Base-by-base conservation (phyloP, 2,888 invertebrate genomes). In the Mythimna loreyi region DNA sequence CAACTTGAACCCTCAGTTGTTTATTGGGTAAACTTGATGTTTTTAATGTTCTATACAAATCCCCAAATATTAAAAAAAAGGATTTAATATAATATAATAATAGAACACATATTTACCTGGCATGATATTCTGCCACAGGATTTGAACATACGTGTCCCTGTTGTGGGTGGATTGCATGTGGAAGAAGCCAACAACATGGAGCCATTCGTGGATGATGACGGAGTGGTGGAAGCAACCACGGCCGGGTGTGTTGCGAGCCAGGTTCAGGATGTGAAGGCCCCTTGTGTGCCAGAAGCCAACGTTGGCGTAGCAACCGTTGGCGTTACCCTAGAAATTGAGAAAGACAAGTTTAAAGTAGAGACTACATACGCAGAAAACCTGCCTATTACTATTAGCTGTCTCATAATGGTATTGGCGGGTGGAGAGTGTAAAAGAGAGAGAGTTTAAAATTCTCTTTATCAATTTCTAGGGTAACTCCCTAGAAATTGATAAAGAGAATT, bases 191-290 rank as follows among this genome's bases (percentile, higher is more conserved):
- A 91, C 79, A 60, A 86, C 78, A 70, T 92, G 92, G 25, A 91
- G 95, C 84, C 98, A 93, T 89, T 98, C 98, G 90, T 98, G 97
- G 67, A 97, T 96, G 58, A 97, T 96, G 74, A 97, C 96, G 40
- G 97, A 96, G 69, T 92, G 92, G 36, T 90, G 87, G 64, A 96
- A 92, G 85, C 96, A 96, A 63, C 96, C 95, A 4, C 65, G 73
- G 61, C 87, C 97, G 68, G 94, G 94, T 5, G 89, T 88, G 64
- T 96, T 92, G 0, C 69, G 80, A 0, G 90, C 89, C 30, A 96
- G 80, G 87, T 96, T 96, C 43, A 96, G 81, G 6, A 92, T 91
- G 91, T 96, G 91, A 21, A 89, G 73, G 0, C 89, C 90, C 89
- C 3, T 88, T 86, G 43, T 83, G 6, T 55, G n/a, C 85, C 85